These are phyloP conservation scores for Meloidogyne floridensis DNA, from an alignment of 1,140 invertebrate genomes.

Conservation along the genomic window DNA sequence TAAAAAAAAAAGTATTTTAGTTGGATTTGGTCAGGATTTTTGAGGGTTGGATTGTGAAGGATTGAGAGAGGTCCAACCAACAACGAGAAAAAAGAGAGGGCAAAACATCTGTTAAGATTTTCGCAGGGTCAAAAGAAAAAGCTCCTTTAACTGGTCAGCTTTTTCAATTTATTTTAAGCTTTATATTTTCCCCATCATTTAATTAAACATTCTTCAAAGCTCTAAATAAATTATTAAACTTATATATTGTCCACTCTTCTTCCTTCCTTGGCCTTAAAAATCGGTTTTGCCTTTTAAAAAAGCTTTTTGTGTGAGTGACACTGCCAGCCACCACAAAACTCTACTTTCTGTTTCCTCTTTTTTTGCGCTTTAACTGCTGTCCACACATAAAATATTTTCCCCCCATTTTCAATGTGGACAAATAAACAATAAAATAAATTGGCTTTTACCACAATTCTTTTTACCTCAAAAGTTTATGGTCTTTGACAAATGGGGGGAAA, in stretches of 20 bases:
- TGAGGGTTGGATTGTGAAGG: no score
- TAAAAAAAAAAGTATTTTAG: no score
- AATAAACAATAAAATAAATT: neutral
- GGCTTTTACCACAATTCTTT: neutral
- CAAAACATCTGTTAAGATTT: no score
- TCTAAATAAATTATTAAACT: neutral
- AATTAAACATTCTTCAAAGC: no score
- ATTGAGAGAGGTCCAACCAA: no score
- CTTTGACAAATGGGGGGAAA: neutral
- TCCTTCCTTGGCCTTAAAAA: neutral
- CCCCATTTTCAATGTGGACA: neutral
- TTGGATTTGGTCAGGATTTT: no score
- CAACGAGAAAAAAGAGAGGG: no score
- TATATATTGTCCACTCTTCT: neutral
- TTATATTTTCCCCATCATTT: no score
- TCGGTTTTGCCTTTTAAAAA: neutral
- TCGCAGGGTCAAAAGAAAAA: no score
- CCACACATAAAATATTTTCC: neutral
- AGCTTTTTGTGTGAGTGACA: neutral
- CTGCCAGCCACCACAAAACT: neutral
- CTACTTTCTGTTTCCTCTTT: neutral
- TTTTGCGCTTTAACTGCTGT: neutral
- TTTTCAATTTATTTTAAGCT: no score
- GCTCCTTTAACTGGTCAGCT: no score
- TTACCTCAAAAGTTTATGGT: neutral